Evolutionary conservation across 2,888 invertebrate genomes (phyloP), one percentile per base, ranked within the genome.

Genomic region (Notodonta ziczac): DNA sequence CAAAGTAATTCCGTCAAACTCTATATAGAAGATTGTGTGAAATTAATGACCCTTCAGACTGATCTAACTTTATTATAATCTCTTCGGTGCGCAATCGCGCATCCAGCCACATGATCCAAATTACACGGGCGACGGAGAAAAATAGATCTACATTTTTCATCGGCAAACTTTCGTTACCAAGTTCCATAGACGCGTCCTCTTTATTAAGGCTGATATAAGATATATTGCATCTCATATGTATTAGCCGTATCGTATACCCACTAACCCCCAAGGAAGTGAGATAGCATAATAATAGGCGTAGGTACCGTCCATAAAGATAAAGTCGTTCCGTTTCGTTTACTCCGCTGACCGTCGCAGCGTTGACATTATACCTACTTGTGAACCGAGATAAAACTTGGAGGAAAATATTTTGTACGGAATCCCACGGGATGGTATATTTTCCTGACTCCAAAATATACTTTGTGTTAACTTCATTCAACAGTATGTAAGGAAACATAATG

Each of bases 141-240:
- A 90, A 90, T 88, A 85, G 87, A 85, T 84, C 78, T 74, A 76
- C 83, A 87, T 89, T 89, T 87, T 81, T 86, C 85, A 82, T 78
- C 77, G 73, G 71, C 69, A 72, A 82, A 83, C 74, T 81, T 82
- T 74, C 68, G 60, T 73, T 71, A 66, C 73, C 70, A 73, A 74
- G 63, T 80, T 76, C 60, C 60, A 59, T 13, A 13, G 62, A 60
- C 70, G 70, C 69, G 67, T 67, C 70, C 67, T 67, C 67, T 71
- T 69, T 73, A 76, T 74, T 69, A 77, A 73, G 60, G 66, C 61
- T 52, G 64, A 73, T 72, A 64, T 66, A 65, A 70, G 61, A 67
- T 59, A 69, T 72, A 78, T 69, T 67, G 65, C 69, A 61, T 69
- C 65, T 66, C 67, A 73, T 72, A 74, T 65, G 58, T 72, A 74